Conservation (phyloP, 2,113 vertebrate genomes). For the Stictonetta naevosa region DNA sequence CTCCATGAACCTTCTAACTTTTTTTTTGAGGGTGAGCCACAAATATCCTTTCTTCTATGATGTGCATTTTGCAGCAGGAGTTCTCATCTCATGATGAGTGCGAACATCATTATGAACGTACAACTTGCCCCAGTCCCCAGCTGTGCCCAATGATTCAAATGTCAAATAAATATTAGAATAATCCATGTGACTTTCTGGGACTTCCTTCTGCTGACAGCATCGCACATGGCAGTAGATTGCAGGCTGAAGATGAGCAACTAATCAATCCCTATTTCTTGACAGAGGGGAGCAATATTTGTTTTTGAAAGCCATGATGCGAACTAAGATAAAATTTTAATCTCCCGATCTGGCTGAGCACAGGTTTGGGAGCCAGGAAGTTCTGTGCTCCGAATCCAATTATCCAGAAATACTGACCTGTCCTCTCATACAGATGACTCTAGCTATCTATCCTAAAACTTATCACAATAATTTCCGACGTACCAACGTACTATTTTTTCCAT, state of each 20-base stretch:
- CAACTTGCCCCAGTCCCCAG: neutral
- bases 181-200: neutral
- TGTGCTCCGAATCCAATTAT: conserved; percentile 20
- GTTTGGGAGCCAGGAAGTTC: conserved; percentile 22
- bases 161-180: conserved; percentile 20
- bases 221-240: neutral
- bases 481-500: neutral
- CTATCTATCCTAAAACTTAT: conserved; percentile 24
- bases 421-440: neutral
- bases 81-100: neutral
- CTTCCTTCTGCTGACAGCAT: neutral
- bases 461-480: neutral
- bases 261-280: neutral
- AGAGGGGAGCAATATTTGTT: neutral
- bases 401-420: conserved; percentile 5
- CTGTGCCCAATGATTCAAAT: neutral
- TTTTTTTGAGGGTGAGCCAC: neutral
- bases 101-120: neutral
- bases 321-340: neutral
- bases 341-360: neutral
- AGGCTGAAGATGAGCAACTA: neutral
- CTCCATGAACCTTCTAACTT: neutral
- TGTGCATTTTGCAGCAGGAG: neutral
- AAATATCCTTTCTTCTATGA: neutral
- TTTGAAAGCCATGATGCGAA: neutral